phyloP scores from a whole-genome alignment of 2,797 vertebrate species.

The Graptemys geographica region DNA sequence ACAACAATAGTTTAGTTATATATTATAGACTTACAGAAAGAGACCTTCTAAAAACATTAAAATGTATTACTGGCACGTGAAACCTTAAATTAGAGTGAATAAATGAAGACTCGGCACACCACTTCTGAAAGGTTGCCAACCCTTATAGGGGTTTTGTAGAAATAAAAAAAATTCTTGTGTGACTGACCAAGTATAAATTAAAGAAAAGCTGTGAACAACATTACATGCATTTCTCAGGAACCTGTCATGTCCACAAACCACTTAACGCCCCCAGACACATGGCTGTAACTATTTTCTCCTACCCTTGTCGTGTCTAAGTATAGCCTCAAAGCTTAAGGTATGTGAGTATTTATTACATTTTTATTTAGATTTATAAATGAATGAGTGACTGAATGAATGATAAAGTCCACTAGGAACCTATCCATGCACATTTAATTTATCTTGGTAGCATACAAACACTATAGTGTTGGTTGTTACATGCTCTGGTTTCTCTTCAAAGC shows the following conservation, averaged over 20 bases:
- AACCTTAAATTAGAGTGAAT: no score
- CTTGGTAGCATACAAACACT: not conserved
- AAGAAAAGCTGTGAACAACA: not conserved
- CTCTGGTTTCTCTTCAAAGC: not conserved
- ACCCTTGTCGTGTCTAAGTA: not conserved
- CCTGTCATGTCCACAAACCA: accelerated
- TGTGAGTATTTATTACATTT: not conserved
- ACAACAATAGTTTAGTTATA: no score
- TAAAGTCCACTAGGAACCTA: slow-evolving; percentile 15
- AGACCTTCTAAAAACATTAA: no score
- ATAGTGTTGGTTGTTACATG: not conserved
- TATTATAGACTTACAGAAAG: no score
- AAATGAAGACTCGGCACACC: no score
- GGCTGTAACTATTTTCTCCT: not conserved
- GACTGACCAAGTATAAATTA: not conserved
- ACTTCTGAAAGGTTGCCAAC: no score
- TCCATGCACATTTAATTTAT: slow-evolving; percentile 4
- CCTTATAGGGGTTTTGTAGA: not conserved
- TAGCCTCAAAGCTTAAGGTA: slow-evolving; percentile 3
- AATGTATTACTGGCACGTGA: no score
- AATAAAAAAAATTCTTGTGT: not conserved
- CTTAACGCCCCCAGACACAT: not conserved
- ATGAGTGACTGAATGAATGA: not conserved
- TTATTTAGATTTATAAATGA: not conserved
- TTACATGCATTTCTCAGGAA: not conserved